Percentiles rank a stretch among this genome's conserved stretches.
Evolutionary conservation across 2,113 vertebrate species (phyloP).

Genomic region (Odobenus rosmarus): DNA sequence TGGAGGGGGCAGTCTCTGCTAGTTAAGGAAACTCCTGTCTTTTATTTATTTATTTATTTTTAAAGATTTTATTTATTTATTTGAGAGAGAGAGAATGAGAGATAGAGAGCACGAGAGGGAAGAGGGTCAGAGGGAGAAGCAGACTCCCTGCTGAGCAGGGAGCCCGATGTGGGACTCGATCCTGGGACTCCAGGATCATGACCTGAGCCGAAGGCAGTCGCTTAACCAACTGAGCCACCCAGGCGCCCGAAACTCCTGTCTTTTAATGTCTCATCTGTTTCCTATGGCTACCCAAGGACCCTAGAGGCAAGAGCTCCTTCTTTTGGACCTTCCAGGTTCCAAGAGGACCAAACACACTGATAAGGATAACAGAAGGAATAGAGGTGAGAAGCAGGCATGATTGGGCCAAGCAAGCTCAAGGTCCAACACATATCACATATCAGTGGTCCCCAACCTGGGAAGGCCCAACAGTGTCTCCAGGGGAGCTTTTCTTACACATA

Average conservation of each 20-base stretch:
- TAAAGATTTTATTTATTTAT: too few species aligned
- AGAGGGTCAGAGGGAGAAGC: too few species aligned
- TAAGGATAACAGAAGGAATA: not conserved
- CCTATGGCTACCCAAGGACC: not conserved
- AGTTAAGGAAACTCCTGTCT: not conserved
- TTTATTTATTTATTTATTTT: too few species aligned
- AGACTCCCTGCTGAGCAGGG: too few species aligned
- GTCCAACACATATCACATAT: not conserved
- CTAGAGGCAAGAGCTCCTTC: not conserved
- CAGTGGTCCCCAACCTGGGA: not conserved
- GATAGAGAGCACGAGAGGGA: too few species aligned
- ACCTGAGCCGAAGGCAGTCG: too few species aligned
- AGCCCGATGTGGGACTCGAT: too few species aligned
- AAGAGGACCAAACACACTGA: not conserved
- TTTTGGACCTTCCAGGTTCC: not conserved
- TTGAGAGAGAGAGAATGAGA: too few species aligned
- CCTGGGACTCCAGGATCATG: too few species aligned
- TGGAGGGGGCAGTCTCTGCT: not conserved
- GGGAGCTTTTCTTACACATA: not conserved
- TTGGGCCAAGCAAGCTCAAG: not conserved
- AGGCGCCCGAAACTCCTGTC: not conserved
- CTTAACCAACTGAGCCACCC: too few species aligned
- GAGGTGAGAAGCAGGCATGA: not conserved
- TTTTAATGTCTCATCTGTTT: not conserved
- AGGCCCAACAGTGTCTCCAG: not conserved